Base-by-base conservation (phyloP, 2,888 invertebrate genomes). In the Cryptus armator region DNA sequence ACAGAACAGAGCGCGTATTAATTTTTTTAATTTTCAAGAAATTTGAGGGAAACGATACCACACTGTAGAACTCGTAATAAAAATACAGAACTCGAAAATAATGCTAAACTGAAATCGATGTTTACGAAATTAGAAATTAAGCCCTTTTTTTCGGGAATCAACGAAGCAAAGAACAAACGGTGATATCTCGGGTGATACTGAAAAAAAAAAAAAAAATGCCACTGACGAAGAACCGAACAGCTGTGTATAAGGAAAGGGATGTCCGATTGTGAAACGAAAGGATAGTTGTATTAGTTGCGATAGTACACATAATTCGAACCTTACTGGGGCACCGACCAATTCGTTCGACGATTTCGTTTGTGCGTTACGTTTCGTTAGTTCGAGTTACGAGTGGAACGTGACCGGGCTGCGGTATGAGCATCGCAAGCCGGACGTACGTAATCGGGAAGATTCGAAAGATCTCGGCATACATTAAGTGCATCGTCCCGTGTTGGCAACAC, bases 281-380 rank as follows among this genome's bases (percentile, higher is more conserved):
- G 7, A 3, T 46, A 53, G 6, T 71, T 9, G 67, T n/a, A 14
- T 48, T 43, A 43, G 24, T 32, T n/a, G 56, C n/a, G 19, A 56
- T 62, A 59, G 43, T 74, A 62, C 68, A 56, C 6, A 37, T 9
- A 9, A 37, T 14, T 72, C 72, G 75, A 67, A 66, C 71, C 79
- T 80, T 72, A 81, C 75, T 81, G 84, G 76, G 72, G 62, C 83
- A 72, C 56, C 72, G 77, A 46, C 78, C 77, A 84, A 84, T 81
- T 80, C 84, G 59, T 72, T 78, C 74, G 76, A 87, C 87, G 88
- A 91, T 91, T 91, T 89, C 86, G 88, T 90, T 91, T 90, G 90
- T 90, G 88, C 88, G 90, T 91, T 92, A 89, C 90, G 91, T 92
- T 92, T 91, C 91, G 91, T 91, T 91, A 89, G 89, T 89, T 86